Conservation (phyloP, 2,113 vertebrate species). For the Campylomormyrus numenius region DNA sequence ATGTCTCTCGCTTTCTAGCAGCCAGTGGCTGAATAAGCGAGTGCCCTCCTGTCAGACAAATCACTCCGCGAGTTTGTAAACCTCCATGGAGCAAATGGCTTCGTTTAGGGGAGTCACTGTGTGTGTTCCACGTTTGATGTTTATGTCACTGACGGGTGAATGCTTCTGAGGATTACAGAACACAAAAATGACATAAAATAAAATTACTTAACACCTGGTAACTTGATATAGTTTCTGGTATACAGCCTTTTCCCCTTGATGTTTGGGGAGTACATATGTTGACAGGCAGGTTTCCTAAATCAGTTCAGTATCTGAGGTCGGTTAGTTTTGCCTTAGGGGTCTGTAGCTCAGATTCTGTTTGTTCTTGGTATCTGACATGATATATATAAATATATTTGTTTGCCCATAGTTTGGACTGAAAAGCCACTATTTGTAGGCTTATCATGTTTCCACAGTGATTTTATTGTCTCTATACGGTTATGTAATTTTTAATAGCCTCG, state of each 20-base stretch:
- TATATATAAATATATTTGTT: neutral
- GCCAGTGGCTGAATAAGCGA: slow-evolving; percentile 9
- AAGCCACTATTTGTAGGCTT: neutral
- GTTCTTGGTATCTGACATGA: neutral
- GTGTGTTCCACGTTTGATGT: neutral
- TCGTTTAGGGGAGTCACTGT: slow-evolving; percentile 11
- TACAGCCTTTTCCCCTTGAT: neutral
- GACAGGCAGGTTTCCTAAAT: neutral
- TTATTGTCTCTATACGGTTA: neutral
- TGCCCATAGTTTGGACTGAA: neutral
- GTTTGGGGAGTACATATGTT: neutral
- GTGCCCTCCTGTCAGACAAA: slow-evolving; percentile 3
- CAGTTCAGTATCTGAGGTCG: neutral
- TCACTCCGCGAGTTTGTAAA: slow-evolving; percentile 2
- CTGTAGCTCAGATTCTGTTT: neutral
- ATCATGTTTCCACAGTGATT: neutral
- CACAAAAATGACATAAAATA: neutral
- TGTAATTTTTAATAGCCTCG: neutral
- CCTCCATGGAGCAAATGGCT: neutral
- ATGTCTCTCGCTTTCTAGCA: neutral
- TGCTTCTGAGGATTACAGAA: neutral
- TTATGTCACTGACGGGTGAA: neutral
- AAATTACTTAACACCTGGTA: neutral
- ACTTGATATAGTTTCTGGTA: neutral
- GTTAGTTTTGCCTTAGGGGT: neutral